A percentile compares a stretch with the other conserved stretches of the same genome.
Evolutionary conservation across 2,888 invertebrate species (phyloP).

Genomic region (Thymelicus acteon): DNA sequence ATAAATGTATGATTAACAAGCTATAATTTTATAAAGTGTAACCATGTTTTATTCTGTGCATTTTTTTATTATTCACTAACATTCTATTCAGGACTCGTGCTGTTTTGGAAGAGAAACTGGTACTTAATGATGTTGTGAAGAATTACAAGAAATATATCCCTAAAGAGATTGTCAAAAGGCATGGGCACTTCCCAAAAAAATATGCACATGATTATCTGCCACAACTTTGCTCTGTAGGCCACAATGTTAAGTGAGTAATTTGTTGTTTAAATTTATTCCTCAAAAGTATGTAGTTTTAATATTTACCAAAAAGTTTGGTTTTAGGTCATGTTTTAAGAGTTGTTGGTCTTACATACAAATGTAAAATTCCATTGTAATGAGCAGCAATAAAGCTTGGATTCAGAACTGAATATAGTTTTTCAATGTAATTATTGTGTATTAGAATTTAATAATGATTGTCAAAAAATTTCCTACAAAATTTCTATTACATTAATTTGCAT

Average conservation of each 20-base stretch:
- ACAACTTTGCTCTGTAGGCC: slow-evolving; percentile 75
- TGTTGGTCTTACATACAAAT: too few relatives aligned
- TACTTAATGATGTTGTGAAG: slow-evolving; percentile 88
- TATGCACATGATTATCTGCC: slow-evolving; percentile 88
- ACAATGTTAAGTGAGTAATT: slow-evolving; percentile 85
- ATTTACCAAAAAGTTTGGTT: too few relatives aligned
- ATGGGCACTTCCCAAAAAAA: slow-evolving; percentile 90
- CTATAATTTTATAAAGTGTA: too few relatives aligned
- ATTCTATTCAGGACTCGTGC: slow-evolving; percentile 85
- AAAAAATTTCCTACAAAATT: too few relatives aligned
- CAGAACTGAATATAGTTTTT: too few relatives aligned
- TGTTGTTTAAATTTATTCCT: neutral
- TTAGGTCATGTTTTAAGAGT: too few relatives aligned
- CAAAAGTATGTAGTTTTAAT: neutral
- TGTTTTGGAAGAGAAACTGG: slow-evolving; percentile 89
- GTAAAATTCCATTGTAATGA: too few relatives aligned
- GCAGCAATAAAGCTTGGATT: too few relatives aligned
- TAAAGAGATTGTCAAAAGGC: slow-evolving; percentile 89
- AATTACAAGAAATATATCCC: slow-evolving; percentile 94
- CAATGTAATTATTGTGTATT: too few relatives aligned
- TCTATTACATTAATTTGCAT: too few relatives aligned
- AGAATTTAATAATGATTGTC: too few relatives aligned
- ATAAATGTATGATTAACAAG: neutral
- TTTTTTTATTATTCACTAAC: neutral
- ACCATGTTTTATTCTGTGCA: too few relatives aligned